phyloP scores from a whole-genome alignment of 2,797 vertebrate genomes.

The Sebastes taczanowskii region DNA sequence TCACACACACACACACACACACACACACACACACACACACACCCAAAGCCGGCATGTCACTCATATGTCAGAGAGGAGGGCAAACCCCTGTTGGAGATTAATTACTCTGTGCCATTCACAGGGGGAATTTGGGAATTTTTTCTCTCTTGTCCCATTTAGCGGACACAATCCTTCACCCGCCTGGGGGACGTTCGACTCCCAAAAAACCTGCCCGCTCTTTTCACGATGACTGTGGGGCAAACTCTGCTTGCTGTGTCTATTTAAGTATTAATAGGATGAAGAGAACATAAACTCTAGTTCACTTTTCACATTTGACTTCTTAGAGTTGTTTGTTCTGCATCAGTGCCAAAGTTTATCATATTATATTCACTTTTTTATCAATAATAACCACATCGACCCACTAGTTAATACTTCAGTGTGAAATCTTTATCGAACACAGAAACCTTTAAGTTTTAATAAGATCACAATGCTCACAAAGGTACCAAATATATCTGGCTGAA shows the following conservation, averaged over 20 bases:
- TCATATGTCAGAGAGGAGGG: slow-evolving; percentile 65
- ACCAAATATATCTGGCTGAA: background rate
- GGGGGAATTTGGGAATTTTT: slow-evolving; percentile 74
- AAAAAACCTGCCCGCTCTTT: background rate
- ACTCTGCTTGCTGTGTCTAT: slow-evolving; percentile 2
- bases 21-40: background rate
- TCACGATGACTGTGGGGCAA: background rate
- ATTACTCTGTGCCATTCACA: slow-evolving; percentile 67
- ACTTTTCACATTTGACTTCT: background rate
- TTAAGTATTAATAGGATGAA: slow-evolving; percentile 26
- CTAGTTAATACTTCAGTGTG: background rate
- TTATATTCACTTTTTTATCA: background rate
- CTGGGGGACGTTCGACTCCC: background rate
- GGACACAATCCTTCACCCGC: slow-evolving; percentile 56
- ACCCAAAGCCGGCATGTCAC: slow-evolving; percentile 44
- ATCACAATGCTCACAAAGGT: background rate
- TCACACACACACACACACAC: background rate
- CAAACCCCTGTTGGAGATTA: slow-evolving; percentile 68
- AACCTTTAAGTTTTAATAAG: background rate
- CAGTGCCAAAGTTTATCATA: background rate
- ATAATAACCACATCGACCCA: background rate
- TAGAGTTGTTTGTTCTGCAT: background rate
- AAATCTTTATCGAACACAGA: background rate
- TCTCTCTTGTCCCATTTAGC: slow-evolving; percentile 49
- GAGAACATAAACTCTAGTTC: background rate